These are phyloP conservation scores for Odocoileus virginianus DNA, from an alignment of 2,113 vertebrate species.

Conservation along the genomic window DNA sequence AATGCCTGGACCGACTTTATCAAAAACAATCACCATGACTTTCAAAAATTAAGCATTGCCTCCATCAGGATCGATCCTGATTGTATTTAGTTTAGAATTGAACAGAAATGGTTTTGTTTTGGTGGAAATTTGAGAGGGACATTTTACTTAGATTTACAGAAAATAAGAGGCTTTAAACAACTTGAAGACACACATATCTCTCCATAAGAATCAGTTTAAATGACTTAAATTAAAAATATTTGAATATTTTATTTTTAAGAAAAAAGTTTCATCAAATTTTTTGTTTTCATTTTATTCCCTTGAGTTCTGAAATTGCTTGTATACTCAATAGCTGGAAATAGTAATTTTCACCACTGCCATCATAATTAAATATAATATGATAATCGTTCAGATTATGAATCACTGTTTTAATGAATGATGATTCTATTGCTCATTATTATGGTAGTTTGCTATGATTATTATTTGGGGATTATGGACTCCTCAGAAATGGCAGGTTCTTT, in stretches of 20 bases:
- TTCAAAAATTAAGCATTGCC: background rate
- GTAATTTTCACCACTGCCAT: conserved; percentile 38
- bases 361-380: conserved; percentile 58
- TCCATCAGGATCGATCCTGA: background rate
- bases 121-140: background rate
- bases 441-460: conserved; percentile 51
- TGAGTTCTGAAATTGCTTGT: background rate
- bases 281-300: background rate
- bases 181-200: background rate
- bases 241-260: background rate
- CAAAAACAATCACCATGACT: background rate
- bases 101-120: background rate
- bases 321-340: conserved; percentile 31
- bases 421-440: conserved; percentile 54
- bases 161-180: background rate
- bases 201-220: background rate
- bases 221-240: background rate
- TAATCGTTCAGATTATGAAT: conserved; percentile 54
- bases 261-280: background rate
- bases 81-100: background rate
- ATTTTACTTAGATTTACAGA: background rate
- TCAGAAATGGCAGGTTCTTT: conserved; percentile 36
- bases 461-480: conserved; percentile 50
- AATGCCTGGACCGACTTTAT: background rate
- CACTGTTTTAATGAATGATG: conserved; percentile 44